These are phyloP conservation scores for Caenorhabditis sp. DNA, from an alignment of 2,888 invertebrate genomes.

Conservation along the genomic window DNA sequence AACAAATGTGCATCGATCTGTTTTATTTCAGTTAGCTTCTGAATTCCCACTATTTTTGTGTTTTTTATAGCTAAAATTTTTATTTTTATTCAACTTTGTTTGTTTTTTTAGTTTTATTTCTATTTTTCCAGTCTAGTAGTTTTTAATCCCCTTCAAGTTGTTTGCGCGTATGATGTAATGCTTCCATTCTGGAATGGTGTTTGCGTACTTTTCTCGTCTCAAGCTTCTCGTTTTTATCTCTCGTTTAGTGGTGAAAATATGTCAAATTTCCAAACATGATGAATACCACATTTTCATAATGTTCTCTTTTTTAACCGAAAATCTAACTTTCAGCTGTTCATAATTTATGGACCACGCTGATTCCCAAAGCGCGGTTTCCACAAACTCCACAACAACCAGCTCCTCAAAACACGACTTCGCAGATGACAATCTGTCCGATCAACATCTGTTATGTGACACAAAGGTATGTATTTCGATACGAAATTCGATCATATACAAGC, in stretches of 20 bases:
- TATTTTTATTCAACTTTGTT: neutral
- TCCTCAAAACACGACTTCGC: conserved; percentile 53
- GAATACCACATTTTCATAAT: neutral
- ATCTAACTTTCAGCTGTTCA: neutral
- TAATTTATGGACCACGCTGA: conserved; percentile 50
- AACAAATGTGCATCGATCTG: too few relatives aligned
- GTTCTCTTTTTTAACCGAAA: neutral
- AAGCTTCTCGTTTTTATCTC: conserved; percentile 30
- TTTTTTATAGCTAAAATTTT: neutral
- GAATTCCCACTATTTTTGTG: neutral
- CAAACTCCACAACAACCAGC: conserved; percentile 49
- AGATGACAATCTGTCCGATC: conserved; percentile 40
- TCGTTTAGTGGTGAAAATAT: neutral
- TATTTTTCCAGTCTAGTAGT: neutral
- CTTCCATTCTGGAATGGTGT: neutral
- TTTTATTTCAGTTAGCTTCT: neutral
- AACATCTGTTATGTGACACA: conserved; percentile 35
- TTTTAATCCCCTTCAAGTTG: neutral
- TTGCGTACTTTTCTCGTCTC: conserved; percentile 26
- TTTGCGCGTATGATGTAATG: conserved; percentile 21
- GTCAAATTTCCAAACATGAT: neutral
- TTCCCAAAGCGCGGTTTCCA: conserved; percentile 48
- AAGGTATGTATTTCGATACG: conserved; percentile 19
- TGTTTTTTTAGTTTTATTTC: neutral
- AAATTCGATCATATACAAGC: neutral